Conservation (phyloP, 2,113 vertebrate species). For the Cisticola juncidis region DNA sequence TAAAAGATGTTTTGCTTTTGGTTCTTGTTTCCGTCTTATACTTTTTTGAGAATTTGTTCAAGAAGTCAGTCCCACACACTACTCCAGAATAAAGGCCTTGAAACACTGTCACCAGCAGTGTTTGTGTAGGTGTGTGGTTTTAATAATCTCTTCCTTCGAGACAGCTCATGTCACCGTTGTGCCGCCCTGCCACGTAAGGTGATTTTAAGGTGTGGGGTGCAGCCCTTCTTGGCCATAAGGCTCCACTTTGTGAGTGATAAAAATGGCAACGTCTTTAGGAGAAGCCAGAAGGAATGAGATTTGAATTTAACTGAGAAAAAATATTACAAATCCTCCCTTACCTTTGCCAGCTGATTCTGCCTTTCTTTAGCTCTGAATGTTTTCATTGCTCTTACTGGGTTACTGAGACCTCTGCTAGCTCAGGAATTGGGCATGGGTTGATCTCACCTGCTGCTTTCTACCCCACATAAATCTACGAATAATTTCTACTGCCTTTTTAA, state of each 20-base stretch:
- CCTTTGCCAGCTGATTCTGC: not conserved
- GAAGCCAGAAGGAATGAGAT: not conserved
- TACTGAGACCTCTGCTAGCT: not conserved
- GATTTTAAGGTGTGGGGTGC: not conserved
- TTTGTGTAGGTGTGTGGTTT: slow-evolving; percentile 14
- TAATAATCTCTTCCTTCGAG: slow-evolving; percentile 1
- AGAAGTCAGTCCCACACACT: not conserved
- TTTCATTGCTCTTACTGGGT: not conserved
- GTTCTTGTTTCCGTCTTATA: not conserved
- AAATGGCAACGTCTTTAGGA: not conserved
- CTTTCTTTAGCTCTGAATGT: not conserved
- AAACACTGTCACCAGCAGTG: not conserved
- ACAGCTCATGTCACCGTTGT: not conserved
- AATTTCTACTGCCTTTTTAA: not conserved
- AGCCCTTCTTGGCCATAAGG: not conserved
- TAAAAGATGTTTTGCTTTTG: slow-evolving; percentile 38
- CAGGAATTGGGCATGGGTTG: not conserved
- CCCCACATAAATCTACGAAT: not conserved
- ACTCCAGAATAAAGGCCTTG: not conserved
- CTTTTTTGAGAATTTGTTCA: slow-evolving; percentile 25
- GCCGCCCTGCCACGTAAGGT: not conserved
- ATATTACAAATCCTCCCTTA: not conserved
- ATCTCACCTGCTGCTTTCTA: not conserved
- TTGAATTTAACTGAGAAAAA: not conserved
- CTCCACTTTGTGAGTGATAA: not conserved